These are phyloP conservation scores for Drosophila bocki DNA, from an alignment of 1,140 invertebrate genomes.

Conservation along the genomic window DNA sequence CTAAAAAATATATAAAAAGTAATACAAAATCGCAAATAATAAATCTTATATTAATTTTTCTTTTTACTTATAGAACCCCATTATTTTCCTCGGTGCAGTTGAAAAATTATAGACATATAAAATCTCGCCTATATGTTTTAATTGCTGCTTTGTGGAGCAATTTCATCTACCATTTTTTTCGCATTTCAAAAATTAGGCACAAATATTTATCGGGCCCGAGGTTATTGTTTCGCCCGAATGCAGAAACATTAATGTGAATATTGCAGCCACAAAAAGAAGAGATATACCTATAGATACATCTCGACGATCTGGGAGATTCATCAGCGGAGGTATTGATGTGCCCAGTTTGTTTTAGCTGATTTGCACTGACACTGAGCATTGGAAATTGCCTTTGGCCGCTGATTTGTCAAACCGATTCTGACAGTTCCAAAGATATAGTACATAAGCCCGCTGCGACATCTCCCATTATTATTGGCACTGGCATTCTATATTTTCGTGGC, in stretches of 20 bases:
- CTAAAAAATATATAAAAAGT: not conserved
- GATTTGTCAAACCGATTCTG: slow-evolving; percentile 45
- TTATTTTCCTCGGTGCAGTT: slow-evolving; percentile 9
- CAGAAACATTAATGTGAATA: slow-evolving; percentile 53
- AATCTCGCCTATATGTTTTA: slow-evolving; percentile 60
- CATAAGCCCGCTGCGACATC: slow-evolving; percentile 13
- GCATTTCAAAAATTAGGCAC: slow-evolving; percentile 51
- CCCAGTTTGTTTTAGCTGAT: slow-evolving; percentile 44
- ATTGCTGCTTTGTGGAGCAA: slow-evolving; percentile 72
- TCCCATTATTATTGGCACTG: slow-evolving; percentile 49
- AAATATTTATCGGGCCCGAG: slow-evolving; percentile 58
- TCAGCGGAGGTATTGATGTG: slow-evolving; percentile 54
- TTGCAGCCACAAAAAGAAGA: slow-evolving; percentile 28
- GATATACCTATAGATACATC: slow-evolving; percentile 15
- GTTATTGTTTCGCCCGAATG: slow-evolving; percentile 69
- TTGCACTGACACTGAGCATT: slow-evolving; percentile 44
- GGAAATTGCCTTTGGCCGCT: slow-evolving; percentile 13
- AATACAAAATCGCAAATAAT: not conserved
- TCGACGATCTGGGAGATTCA: slow-evolving; percentile 13
- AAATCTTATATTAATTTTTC: not conserved
- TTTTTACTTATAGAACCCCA: no score
- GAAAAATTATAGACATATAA: slow-evolving; percentile 43
- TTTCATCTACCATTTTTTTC: slow-evolving; percentile 51
- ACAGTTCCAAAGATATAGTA: slow-evolving; percentile 31
- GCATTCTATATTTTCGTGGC: slow-evolving; percentile 32